Conservation (phyloP, 1,140 invertebrate genomes). For the Pseudomyrmex flavicornis region DNA sequence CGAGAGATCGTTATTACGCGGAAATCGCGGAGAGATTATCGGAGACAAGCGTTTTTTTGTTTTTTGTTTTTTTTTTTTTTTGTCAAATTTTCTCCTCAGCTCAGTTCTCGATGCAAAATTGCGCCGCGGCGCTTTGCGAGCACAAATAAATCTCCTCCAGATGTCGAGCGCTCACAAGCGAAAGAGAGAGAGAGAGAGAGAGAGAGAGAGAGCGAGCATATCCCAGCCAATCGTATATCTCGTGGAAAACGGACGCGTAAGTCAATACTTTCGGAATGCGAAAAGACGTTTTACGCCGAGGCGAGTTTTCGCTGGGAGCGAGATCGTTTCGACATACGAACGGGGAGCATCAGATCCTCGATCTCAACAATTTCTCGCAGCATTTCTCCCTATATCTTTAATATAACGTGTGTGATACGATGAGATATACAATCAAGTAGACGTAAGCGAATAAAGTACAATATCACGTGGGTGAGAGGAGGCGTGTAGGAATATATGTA, state of each 20-base stretch:
- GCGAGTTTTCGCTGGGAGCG: conserved; percentile 7
- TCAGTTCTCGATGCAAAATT: conserved; percentile 39
- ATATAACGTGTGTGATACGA: conserved; percentile 38
- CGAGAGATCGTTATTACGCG: not conserved
- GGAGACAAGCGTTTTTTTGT: too few relatives aligned
- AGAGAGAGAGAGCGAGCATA: not conserved
- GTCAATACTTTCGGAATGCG: conserved; percentile 50
- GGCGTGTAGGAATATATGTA: too few relatives aligned
- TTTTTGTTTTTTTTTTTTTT: not conserved
- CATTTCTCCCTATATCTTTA: not conserved
- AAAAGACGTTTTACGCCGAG: conserved; percentile 40
- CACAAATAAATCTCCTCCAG: conserved; percentile 35
- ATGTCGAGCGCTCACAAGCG: conserved; percentile 18
- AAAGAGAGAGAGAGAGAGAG: not conserved
- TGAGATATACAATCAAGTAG: conserved; percentile 5
- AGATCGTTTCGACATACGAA: conserved; percentile 20
- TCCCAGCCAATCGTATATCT: conserved; percentile 41
- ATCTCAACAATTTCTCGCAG: conserved; percentile 35
- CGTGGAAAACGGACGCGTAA: conserved; percentile 37
- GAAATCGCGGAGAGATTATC: not conserved
- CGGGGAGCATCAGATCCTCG: not conserved
- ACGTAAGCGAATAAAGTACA: conserved; percentile 48
- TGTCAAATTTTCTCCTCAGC: conserved; percentile 7
- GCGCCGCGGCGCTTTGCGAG: conserved; percentile 31
- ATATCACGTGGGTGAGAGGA: not conserved